Percentiles rank a stretch among this genome's conserved stretches.
Conservation (phyloP, 2,113 vertebrate species). For the Syngnathoides biaculeatus region DNA sequence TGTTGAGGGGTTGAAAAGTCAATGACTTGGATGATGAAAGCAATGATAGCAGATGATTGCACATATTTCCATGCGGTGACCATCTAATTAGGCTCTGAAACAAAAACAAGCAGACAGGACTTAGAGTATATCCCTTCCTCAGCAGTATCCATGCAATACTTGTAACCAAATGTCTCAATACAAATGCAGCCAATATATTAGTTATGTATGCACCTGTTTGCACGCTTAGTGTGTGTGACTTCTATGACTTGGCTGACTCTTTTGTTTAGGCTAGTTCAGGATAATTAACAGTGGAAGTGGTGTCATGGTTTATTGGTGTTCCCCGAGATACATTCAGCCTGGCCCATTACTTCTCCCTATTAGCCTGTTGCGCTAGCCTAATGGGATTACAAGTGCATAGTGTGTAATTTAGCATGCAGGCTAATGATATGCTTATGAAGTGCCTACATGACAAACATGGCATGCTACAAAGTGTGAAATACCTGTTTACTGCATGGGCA, state of each 20-base stretch:
- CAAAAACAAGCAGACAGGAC: slow-evolving; percentile 43
- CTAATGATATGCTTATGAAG: slow-evolving; percentile 88
- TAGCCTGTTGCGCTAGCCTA: slow-evolving; percentile 99
- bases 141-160: slow-evolving; percentile 27
- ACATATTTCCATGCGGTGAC: slow-evolving; percentile 62
- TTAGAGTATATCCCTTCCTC: slow-evolving; percentile 13
- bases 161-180: slow-evolving; percentile 33
- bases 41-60: slow-evolving; percentile 68
- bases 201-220: slow-evolving; percentile 17
- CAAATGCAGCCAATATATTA: slow-evolving; percentile 21
- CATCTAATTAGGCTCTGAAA: slow-evolving; percentile 60
- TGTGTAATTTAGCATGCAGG: slow-evolving; percentile 98
- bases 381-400: slow-evolving; percentile 96
- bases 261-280: slow-evolving; percentile 91
- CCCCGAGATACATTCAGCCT: slow-evolving; percentile 87
- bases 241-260: slow-evolving; percentile 52
- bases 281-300: slow-evolving; percentile 99
- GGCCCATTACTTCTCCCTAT: slow-evolving; percentile 99
- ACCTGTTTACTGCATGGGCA: not conserved
- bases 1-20: slow-evolving; percentile 68
- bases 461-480: not conserved
- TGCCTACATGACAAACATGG: slow-evolving; percentile 6
- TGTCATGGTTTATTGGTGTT: slow-evolving; percentile 99
- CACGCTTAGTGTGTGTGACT: slow-evolving; percentile 35
- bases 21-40: slow-evolving; percentile 73